Evolutionary conservation across 2,888 invertebrate species (phyloP).

Genomic region (Hyposoter didymator): DNA sequence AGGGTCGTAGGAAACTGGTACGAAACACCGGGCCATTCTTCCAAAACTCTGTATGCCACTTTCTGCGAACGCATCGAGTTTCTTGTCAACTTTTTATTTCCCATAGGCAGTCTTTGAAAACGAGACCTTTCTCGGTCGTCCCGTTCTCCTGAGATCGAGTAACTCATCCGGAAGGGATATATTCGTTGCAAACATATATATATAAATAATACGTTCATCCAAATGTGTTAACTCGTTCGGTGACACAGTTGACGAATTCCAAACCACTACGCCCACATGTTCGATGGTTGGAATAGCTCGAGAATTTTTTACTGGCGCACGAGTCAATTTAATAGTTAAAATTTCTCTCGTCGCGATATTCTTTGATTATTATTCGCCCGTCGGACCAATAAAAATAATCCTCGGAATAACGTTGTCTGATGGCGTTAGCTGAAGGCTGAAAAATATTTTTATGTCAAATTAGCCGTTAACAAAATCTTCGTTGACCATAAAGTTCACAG

Average conservation of each 20-base stretch:
- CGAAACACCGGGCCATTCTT: constrained; percentile 56
- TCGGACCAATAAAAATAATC: not conserved
- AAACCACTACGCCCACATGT: not conserved
- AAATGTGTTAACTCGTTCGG: not conserved
- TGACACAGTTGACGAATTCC: not conserved
- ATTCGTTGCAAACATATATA: not conserved
- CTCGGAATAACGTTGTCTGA: not conserved
- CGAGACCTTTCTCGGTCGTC: constrained; percentile 36
- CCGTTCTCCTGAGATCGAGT: constrained; percentile 34
- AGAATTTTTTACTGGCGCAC: not conserved
- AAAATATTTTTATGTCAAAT: not conserved
- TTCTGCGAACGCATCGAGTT: constrained; percentile 43
- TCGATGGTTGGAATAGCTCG: not conserved
- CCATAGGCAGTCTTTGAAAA: constrained; percentile 44
- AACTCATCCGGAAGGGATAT: constrained; percentile 46
- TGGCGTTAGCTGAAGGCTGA: not conserved
- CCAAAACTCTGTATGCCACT: constrained; percentile 28
- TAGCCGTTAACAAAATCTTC: not conserved
- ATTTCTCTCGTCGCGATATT: not conserved
- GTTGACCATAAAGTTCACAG: not conserved
- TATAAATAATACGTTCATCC: not conserved
- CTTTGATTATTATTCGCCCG: not conserved
- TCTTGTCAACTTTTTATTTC: constrained; percentile 59
- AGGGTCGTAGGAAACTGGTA: constrained; percentile 19
- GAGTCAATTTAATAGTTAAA: not conserved